phyloP scores from a whole-genome alignment of 2,113 vertebrate species.

The Danio rerio region GRCz12tu NC_133179.1:75998001-75998500 shows the following conservation, averaged over 20 bases:
- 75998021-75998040: too few species aligned
- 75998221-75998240: background rate
- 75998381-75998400: background rate
- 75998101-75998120: background rate
- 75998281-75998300: background rate
- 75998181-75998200: too few species aligned
- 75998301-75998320: too few species aligned
- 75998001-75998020: too few species aligned
- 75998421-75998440: too few species aligned
- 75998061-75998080: too few species aligned
- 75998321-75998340: background rate
- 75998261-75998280: too few species aligned
- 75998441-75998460: background rate
- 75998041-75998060: too few species aligned
- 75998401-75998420: background rate
- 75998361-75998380: too few species aligned
- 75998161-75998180: background rate
- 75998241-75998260: background rate
- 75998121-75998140: too few species aligned
- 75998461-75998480: too few species aligned
- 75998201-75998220: background rate
- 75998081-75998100: background rate
- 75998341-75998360: background rate
- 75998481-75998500: background rate
- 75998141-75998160: background rate